These are phyloP conservation scores for Hipposideros armiger DNA, from an alignment of 2,113 vertebrate genomes.

Conservation along the genomic window DNA sequence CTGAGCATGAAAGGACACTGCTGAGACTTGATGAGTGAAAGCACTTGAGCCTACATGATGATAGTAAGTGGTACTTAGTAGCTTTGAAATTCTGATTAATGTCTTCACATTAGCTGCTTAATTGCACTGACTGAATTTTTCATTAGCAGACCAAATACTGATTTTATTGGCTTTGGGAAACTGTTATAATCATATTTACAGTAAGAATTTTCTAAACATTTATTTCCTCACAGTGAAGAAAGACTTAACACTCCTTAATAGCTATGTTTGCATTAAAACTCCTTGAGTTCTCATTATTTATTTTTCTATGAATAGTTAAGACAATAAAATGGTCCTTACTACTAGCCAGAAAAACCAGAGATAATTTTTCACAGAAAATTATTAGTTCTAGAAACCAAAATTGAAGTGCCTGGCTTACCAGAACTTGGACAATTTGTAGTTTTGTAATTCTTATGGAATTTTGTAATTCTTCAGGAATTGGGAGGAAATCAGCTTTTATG, in stretches of 20 bases:
- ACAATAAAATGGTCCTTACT: conserved; percentile 49
- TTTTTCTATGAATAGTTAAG: conserved; percentile 54
- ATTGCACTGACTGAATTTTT: conserved; percentile 81
- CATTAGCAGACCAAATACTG: conserved; percentile 79
- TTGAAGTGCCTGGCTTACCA: conserved; percentile 58
- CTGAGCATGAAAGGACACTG: conserved; percentile 44
- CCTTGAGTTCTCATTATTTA: conserved; percentile 26
- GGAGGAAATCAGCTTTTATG: conserved; percentile 9
- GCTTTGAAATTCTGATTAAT: conserved; percentile 68
- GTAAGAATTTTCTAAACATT: conserved; percentile 76
- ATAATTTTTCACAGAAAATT: conserved; percentile 59
- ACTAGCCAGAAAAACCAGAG: conserved; percentile 53
- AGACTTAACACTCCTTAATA: conserved; percentile 63
- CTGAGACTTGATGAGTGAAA: background rate
- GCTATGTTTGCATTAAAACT: conserved; percentile 39
- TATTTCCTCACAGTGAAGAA: conserved; percentile 59
- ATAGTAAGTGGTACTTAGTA: conserved; percentile 66
- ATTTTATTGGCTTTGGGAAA: conserved; percentile 81
- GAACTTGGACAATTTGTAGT: conserved; percentile 33
- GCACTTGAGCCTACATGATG: background rate
- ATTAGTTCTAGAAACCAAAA: conserved; percentile 66
- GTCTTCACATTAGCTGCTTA: conserved; percentile 76
- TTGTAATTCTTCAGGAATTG: conserved; percentile 5
- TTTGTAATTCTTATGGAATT: conserved; percentile 39
- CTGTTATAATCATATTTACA: conserved; percentile 75